Evolutionary conservation across 1,140 invertebrate genomes (phyloP), one percentile per base, ranked within the genome.

Genomic region (Aphelenchoides fujianensis): DNA sequence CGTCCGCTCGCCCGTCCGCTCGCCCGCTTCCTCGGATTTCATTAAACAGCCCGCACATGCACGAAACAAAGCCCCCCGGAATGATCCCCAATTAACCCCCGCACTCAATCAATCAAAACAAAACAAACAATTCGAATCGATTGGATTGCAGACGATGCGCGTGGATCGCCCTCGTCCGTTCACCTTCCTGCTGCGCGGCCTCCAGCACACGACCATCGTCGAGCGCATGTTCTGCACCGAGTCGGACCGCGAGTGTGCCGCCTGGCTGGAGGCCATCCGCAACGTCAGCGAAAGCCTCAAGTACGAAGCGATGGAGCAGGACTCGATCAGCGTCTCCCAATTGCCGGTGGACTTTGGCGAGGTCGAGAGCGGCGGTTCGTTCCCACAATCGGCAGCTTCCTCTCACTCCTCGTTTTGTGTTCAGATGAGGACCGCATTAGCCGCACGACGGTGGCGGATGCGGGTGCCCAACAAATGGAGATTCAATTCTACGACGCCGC

Each of bases 201-300:
- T 98, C 28, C 95, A 98, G 85, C 95, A 92, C 93, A 96, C 95
- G 12, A 94, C 93, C 30, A 93, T 98, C 62, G 97, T 99, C 77
- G 96, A 98, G 86, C 27, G 63, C 28, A 66, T 66, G 32, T 66
- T 66, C 3, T 12, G 16, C 3, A 66, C 63, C 1, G 32, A 66
- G 12, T 41, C 19, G 37, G 12, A 12, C 16, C 36, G 53, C 12
- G 12, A 31, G 12, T 48, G 63, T 1, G 63, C 37, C 12, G 12
- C 31, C 12, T 66, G 63, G 63, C 12, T 30, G n/a, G 34, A 36
- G n/a, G 63, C 32, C 16, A 34, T 66, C 12, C 23, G 32, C 3
- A 12, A 16, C n/a, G 63, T 66, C n/a, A 16, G 36, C 63, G 63
- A 34, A 36, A 16, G 16, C n/a, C n/a, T 66, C 12, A 66, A 66